phyloP scores from a whole-genome alignment of 2,113 vertebrate species.

The Gyps fulvus region DNA sequence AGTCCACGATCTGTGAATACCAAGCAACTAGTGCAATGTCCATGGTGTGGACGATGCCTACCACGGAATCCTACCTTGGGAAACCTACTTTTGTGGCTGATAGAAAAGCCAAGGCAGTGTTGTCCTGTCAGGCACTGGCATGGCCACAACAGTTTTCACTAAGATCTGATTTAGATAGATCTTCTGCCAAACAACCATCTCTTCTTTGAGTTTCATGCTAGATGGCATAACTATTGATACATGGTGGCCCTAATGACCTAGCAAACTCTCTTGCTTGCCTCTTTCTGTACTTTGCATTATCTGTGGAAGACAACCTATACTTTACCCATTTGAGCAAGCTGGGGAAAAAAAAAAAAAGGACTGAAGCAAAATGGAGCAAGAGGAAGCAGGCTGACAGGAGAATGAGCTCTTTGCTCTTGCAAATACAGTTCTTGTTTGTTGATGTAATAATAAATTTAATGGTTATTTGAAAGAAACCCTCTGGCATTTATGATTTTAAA shows the following conservation, averaged over 20 bases:
- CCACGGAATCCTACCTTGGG: neutral
- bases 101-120: neutral
- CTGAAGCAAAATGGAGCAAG: neutral
- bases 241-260: neutral
- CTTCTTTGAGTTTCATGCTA: neutral
- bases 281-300: neutral
- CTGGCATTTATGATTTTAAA: neutral
- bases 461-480: neutral
- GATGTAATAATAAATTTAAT: neutral
- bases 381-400: neutral
- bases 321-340: neutral
- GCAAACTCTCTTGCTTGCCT: neutral
- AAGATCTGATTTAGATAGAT: neutral
- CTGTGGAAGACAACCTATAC: neutral
- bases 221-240: neutral
- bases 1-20: neutral
- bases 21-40: neutral
- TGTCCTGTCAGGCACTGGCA: neutral
- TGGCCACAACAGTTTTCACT: neutral
- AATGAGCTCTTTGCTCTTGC: neutral
- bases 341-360: no score
- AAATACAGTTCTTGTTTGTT: neutral
- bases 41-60: accelerated
- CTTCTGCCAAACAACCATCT: neutral
- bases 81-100: neutral